Base-by-base conservation (phyloP, 2,888 invertebrate genomes). In the Meta bourneti region DNA sequence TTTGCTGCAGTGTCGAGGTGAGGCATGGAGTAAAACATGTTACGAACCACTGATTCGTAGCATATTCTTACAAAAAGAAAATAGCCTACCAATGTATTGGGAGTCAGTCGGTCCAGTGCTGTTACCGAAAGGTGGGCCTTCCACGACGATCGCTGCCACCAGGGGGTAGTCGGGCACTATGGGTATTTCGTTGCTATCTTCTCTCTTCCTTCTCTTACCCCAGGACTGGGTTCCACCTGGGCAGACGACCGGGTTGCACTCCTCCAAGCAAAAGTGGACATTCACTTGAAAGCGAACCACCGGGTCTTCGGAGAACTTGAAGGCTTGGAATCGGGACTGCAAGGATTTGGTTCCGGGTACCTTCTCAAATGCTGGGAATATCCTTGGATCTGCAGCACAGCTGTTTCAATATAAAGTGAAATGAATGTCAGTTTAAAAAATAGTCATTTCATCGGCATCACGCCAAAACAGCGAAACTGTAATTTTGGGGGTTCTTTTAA, bases 261-360 rank as follows among this genome's bases (percentile, higher is more conserved):
- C 95, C 1, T 95, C 95, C n/a, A 96, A 95, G 94, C 98, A 98
- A 94, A 97, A 98, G 93, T 97, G 97, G 13, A 98, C 97, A 95
- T 97, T 97, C 1, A 98, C 96, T 94, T 97, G 97, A 94, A 98
- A 98, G 93, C 97, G 96, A 0, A 98, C 97, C 7, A 97, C 96
- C 54, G 97, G 96, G n/a, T 98, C 97, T 13, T 97, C 96, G 0
- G 97, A 97, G 95, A 98, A 98, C 93, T 98, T 97, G 95, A 98
- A 98, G 0, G 98, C 98, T 94, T 97, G 97, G 95, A 98, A 98
- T 95, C 94, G 93, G 7, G 94, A 94, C 51, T 93, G 92, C 8
- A 95, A 93, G 20, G 94, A 94, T 72, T 94, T 94, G 13, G 94
- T 93, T 2, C 94, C 94, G 0, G 93, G 91, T 16, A 93, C 90